Evolutionary conservation across 2,113 vertebrate species (phyloP).

Genomic region (Rhabdomys dilectus): DNA sequence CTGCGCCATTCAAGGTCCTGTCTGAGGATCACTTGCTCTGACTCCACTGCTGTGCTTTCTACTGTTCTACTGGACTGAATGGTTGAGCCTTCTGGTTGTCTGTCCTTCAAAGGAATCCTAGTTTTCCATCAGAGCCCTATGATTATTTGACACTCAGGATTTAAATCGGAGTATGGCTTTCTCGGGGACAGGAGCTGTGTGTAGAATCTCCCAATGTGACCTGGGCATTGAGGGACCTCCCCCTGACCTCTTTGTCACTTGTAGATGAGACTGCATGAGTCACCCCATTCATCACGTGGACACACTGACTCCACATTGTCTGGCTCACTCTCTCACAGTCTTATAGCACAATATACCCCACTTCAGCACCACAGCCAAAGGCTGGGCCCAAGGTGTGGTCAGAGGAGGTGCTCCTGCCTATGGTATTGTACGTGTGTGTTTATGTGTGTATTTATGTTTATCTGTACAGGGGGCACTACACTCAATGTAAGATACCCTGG

Average conservation of each 20-base stretch:
- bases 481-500: constrained; percentile 64
- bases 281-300: constrained; percentile 33
- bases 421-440: constrained; percentile 62
- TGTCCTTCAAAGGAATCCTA: constrained; percentile 22
- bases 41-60: neutral
- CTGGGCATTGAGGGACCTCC: neutral
- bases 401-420: constrained; percentile 65
- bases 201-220: neutral
- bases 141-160: constrained; percentile 62
- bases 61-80: neutral
- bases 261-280: constrained; percentile 47
- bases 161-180: neutral
- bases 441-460: constrained; percentile 38
- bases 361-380: constrained; percentile 41
- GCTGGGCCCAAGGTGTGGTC: constrained; percentile 66
- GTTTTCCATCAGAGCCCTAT: constrained; percentile 48
- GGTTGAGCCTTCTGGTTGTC: neutral
- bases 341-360: constrained; percentile 77
- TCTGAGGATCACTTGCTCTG: neutral
- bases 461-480: constrained; percentile 66
- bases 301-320: constrained; percentile 15
- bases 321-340: constrained; percentile 62
- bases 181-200: neutral
- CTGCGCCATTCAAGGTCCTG: neutral
- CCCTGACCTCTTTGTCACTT: constrained; percentile 6